Evolutionary conservation across 2,113 vertebrate species (phyloP).

Genomic region (Pycnonotus jocosus): DNA sequence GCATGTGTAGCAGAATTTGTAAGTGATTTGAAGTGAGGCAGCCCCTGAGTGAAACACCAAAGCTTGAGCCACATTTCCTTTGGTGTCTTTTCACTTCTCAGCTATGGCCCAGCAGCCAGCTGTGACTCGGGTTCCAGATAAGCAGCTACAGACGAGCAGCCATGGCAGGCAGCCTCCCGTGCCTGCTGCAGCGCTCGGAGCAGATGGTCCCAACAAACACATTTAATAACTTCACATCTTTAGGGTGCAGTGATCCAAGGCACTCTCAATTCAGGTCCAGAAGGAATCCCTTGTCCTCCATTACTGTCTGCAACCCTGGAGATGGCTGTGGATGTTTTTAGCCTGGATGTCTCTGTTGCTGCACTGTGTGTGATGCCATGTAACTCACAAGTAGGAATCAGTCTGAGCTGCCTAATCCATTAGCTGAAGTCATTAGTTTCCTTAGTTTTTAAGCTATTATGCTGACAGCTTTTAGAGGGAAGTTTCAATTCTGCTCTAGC

Average conservation of each 20-base stretch:
- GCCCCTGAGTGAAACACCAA: not conserved
- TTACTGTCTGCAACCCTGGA: not conserved
- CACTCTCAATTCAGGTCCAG: not conserved
- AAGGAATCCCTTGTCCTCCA: not conserved
- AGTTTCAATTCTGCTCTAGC: not conserved
- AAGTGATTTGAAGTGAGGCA: not conserved
- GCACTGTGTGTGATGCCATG: not conserved
- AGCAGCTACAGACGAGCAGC: not conserved
- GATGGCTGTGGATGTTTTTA: not conserved
- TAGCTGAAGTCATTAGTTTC: not conserved
- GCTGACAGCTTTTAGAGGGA: not conserved
- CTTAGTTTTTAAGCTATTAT: not conserved
- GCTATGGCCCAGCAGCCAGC: slow-evolving; percentile 39
- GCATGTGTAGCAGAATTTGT: not conserved
- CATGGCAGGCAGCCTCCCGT: not conserved
- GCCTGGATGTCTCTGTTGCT: not conserved
- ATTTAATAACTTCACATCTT: not conserved
- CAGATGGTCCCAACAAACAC: not conserved
- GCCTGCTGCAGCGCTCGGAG: not conserved
- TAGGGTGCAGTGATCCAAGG: not conserved
- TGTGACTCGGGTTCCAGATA: slow-evolving; percentile 2
- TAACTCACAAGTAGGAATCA: not conserved
- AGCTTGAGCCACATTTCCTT: not conserved
- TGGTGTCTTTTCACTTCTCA: slow-evolving; percentile 2
- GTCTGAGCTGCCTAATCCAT: not conserved